Base-by-base conservation (phyloP, 2,888 invertebrate species). In the Idaea aversata region DNA sequence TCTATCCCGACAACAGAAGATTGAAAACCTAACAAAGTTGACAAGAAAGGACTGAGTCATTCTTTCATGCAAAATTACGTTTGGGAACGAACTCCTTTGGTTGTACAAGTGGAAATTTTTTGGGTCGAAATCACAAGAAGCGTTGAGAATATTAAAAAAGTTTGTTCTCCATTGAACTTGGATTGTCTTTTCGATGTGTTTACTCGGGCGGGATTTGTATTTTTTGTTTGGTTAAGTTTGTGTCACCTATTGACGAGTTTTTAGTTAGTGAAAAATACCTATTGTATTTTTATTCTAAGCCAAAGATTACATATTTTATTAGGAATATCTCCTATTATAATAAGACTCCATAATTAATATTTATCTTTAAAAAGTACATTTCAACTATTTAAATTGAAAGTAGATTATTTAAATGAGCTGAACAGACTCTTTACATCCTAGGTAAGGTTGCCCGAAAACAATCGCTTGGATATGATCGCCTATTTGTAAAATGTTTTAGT, bases 121-220 rank as follows among this genome's bases (percentile, higher is more conserved):
- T 79, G 83, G 87, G 86, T 82, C 88, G 80, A 76, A 85, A 89
- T 90, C 88, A 88, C 88, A 88, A 82, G 81, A 88, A 87, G 88
- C 87, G 88, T 85, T 83, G 84, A 85, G 90, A 91, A 91, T 92
- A 92, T 92, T 92, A 92, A 92, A 92, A 92, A 92, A 92, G 87
- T 92, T 92, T 47, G 47, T 47, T 87, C 75, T 77, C 79, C 81
- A 70, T 68, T 67, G 85, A 90, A 91, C 86, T 91, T 90, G 89
- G 86, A 89, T 91, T 91, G 90, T 90, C 90, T 90, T 91, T 88
- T 90, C 90, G 86, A 85, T 78, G 82, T 88, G 87, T 88, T 90
- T 88, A 86, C 82, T 82, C 73, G 70, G 65, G 66, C 67, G 63
- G 68, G 34, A 4, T 13, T 59, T 59, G 34, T 59, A 59, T 59